Conservation (phyloP, 2,888 invertebrate genomes). For the Apamea sordens region DNA sequence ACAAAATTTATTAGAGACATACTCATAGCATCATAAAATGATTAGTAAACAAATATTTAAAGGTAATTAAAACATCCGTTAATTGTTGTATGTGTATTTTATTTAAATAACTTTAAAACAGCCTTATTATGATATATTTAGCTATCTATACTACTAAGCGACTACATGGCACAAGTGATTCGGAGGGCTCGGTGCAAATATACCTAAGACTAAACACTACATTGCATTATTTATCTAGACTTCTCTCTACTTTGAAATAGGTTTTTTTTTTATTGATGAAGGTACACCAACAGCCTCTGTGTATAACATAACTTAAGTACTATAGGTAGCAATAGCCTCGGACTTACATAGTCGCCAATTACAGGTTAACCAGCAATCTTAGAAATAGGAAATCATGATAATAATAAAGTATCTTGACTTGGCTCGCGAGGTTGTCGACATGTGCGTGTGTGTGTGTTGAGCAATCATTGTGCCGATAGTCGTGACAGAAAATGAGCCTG, state of each 20-base stretch:
- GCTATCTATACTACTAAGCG: constrained; percentile 71
- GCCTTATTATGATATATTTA: constrained; percentile 66
- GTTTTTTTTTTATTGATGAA: too few relatives aligned
- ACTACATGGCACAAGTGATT: constrained; percentile 76
- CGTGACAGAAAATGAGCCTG: too few relatives aligned
- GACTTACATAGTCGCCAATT: too few relatives aligned
- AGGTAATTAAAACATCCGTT: constrained; percentile 33
- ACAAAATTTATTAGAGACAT: constrained; percentile 1
- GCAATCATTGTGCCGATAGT: too few relatives aligned
- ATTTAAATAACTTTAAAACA: constrained; percentile 60
- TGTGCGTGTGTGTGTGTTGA: too few relatives aligned
- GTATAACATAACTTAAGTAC: too few relatives aligned
- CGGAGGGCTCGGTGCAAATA: constrained; percentile 78
- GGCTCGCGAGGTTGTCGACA: too few relatives aligned
- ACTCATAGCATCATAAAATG: neutral
- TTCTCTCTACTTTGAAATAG: constrained; percentile 6
- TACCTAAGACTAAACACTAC: constrained; percentile 46
- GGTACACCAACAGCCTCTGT: too few relatives aligned
- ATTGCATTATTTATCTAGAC: constrained; percentile 15
- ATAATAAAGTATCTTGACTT: too few relatives aligned
- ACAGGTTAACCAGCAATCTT: too few relatives aligned
- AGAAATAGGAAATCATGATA: too few relatives aligned
- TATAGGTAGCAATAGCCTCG: too few relatives aligned
- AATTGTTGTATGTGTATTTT: constrained; percentile 51
- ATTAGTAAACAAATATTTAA: neutral